Percentiles rank a stretch among this genome's conserved stretches.
These are phyloP conservation scores for Hypena proboscidalis DNA, from an alignment of 2,888 invertebrate species.

Conservation along the genomic window DNA sequence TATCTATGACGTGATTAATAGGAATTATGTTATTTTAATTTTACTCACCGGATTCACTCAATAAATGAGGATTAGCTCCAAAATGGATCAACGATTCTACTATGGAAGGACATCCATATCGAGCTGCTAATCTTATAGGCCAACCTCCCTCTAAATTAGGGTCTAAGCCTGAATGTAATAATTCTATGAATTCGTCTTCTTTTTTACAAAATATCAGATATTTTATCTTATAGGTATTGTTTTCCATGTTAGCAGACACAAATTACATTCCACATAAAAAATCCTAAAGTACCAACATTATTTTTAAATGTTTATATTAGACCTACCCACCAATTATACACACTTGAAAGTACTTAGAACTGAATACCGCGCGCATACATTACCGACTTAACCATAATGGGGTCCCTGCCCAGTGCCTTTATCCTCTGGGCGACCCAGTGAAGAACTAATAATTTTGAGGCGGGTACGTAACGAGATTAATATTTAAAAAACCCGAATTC, in stretches of 20 bases:
- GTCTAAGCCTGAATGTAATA: slow-evolving; percentile 66
- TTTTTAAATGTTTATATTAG: neutral
- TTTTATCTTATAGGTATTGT: slow-evolving; percentile 52
- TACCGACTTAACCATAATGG: too few relatives aligned
- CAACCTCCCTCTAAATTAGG: slow-evolving; percentile 75
- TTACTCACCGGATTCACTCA: slow-evolving; percentile 71
- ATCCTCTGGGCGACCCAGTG: too few relatives aligned
- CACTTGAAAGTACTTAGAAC: too few relatives aligned
- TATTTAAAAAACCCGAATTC: too few relatives aligned
- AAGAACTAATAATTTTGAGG: too few relatives aligned
- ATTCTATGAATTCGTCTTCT: slow-evolving; percentile 55
- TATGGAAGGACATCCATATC: slow-evolving; percentile 62
- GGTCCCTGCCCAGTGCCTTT: too few relatives aligned
- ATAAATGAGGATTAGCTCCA: slow-evolving; percentile 74
- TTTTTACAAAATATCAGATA: slow-evolving; percentile 59
- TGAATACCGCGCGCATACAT: too few relatives aligned
- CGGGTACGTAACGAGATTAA: too few relatives aligned
- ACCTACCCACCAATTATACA: too few relatives aligned
- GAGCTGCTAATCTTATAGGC: slow-evolving; percentile 75
- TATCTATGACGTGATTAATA: too few relatives aligned
- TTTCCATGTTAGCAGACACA: slow-evolving; percentile 50
- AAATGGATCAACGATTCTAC: slow-evolving; percentile 67
- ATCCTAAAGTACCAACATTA: slow-evolving; percentile 9
- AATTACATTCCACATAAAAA: slow-evolving; percentile 6
- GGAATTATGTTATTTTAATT: too few relatives aligned